A percentile compares a stretch with the other conserved stretches of the same genome.
These are phyloP conservation scores for Sebastes cheni DNA, from an alignment of 2,797 vertebrate genomes.

Conservation along the genomic window DNA sequence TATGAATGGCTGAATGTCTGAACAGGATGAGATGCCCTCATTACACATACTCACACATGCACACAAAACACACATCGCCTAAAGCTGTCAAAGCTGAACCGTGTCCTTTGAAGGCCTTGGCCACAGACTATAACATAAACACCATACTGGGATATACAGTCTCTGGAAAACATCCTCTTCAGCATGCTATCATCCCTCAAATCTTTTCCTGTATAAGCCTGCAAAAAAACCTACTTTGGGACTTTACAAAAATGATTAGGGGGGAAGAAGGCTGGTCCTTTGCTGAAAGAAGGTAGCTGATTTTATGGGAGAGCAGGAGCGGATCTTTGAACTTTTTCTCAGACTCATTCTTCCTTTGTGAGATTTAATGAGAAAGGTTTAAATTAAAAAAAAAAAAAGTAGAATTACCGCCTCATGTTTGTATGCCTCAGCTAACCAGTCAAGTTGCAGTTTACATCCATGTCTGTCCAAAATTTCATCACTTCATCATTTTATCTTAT, in stretches of 20 bases:
- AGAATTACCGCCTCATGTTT: too few species aligned
- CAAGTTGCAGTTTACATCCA: too few species aligned
- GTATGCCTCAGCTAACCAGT: too few species aligned
- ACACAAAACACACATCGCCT: background rate
- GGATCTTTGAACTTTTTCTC: background rate
- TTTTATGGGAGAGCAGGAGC: background rate
- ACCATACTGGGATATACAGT: constrained; percentile 26
- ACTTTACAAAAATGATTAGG: background rate
- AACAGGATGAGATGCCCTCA: constrained; percentile 25
- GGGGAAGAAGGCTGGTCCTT: background rate
- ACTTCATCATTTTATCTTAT: too few species aligned
- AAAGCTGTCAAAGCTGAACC: constrained; percentile 30
- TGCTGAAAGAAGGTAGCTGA: background rate
- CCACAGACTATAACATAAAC: constrained; percentile 27
- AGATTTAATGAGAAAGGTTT: background rate
- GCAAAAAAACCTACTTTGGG: background rate
- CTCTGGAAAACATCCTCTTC: constrained; percentile 23
- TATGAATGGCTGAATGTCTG: constrained; percentile 41
- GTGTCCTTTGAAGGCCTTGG: constrained; percentile 32
- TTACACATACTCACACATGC: background rate
- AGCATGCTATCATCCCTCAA: background rate
- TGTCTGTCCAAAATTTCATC: too few species aligned
- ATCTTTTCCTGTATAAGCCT: background rate
- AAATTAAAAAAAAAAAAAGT: too few species aligned
- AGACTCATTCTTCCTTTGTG: background rate